Evolutionary conservation across 2,113 vertebrate genomes (phyloP).

Genomic region (Coracopsis vasa): DNA sequence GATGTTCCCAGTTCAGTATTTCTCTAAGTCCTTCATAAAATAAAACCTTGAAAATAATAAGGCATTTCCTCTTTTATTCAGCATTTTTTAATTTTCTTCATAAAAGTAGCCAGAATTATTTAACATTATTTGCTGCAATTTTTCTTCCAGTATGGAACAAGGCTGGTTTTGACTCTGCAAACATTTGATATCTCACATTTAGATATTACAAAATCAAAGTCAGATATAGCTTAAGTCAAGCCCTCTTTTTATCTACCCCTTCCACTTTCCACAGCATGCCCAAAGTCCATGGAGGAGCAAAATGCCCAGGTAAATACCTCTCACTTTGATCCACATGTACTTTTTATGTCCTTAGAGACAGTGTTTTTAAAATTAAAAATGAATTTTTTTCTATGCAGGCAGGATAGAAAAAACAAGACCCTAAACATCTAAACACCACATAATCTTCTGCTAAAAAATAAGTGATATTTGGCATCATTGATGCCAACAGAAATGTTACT

Average conservation of each 20-base stretch:
- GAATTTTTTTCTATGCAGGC: not conserved
- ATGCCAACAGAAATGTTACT: not conserved
- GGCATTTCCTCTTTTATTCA: not conserved
- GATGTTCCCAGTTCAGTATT: not conserved
- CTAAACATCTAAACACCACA: not conserved
- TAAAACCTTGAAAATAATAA: not conserved
- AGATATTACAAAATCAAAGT: not conserved
- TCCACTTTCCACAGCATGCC: not conserved
- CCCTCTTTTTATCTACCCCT: not conserved
- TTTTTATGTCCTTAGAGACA: not conserved
- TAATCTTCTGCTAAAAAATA: not conserved
- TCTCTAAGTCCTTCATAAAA: not conserved
- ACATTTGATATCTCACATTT: not conserved
- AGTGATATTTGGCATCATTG: not conserved
- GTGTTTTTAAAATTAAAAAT: not conserved
- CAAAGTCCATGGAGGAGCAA: not conserved
- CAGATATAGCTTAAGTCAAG: not conserved
- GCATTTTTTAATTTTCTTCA: not conserved
- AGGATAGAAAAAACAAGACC: not conserved
- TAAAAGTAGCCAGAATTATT: not conserved
- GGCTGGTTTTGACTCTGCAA: not conserved
- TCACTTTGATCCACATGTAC: not conserved
- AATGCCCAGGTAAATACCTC: not conserved
- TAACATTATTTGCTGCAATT: not conserved
- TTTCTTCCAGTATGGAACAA: not conserved